Evolutionary conservation across 2,797 vertebrate species (phyloP).

Genomic region (Leptodactylus fallax): DNA sequence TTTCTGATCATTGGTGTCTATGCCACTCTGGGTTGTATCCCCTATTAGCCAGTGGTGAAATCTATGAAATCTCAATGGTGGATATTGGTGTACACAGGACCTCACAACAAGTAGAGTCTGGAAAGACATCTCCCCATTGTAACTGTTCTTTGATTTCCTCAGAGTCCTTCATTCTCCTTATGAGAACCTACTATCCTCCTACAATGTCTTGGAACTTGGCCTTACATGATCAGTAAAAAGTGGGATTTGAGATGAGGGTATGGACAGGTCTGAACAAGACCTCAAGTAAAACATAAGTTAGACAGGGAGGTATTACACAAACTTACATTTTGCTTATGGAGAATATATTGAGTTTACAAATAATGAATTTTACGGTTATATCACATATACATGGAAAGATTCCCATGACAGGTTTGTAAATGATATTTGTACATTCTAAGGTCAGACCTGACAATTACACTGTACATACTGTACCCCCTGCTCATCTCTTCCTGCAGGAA

Average conservation of each 20-base stretch:
- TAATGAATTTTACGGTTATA: too few species aligned
- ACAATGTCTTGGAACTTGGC: background rate
- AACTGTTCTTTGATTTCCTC: background rate
- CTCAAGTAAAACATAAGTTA: background rate
- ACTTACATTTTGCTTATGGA: background rate
- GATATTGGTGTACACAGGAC: background rate
- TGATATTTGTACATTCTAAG: background rate
- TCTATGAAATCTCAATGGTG: background rate
- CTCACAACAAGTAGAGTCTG: background rate
- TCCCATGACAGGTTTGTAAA: too few species aligned
- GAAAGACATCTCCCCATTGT: background rate
- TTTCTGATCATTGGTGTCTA: background rate
- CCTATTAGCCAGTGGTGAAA: background rate
- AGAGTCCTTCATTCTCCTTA: background rate
- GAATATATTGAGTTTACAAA: too few species aligned
- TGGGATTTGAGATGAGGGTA: background rate
- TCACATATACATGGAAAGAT: too few species aligned
- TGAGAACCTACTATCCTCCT: background rate
- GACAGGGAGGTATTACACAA: background rate
- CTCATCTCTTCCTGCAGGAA: background rate
- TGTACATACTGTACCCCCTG: background rate
- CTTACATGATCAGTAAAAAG: background rate
- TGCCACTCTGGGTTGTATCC: background rate
- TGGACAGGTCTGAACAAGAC: background rate
- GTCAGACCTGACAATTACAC: too few species aligned